Conservation (phyloP, 2,888 invertebrate genomes). For the Papilio protenor region DNA sequence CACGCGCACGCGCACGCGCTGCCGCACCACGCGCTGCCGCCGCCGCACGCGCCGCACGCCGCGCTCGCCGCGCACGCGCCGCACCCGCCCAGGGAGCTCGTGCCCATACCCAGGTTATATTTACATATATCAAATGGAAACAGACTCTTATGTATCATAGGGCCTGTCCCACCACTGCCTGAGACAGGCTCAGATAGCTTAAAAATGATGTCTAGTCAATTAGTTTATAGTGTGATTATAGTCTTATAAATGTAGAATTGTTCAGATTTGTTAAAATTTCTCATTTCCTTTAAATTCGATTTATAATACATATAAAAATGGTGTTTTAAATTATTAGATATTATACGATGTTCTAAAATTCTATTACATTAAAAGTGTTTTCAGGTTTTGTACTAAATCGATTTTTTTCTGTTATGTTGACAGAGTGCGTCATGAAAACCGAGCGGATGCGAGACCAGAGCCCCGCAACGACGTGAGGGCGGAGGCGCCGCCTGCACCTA, state of each 20-base stretch:
- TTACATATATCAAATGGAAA: background rate
- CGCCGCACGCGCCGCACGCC: slow-evolving; percentile 46
- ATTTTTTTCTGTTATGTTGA: background rate
- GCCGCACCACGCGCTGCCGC: slow-evolving; percentile 48
- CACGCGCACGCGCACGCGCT: slow-evolving; percentile 47
- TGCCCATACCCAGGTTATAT: slow-evolving; percentile 87
- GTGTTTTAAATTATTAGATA: too few species aligned
- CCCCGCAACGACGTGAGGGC: slow-evolving; percentile 55
- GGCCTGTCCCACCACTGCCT: too few species aligned
- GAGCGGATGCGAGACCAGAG: slow-evolving; percentile 54
- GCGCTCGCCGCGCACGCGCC: slow-evolving; percentile 49
- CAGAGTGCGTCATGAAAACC: slow-evolving; percentile 61
- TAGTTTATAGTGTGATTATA: too few species aligned
- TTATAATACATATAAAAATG: too few species aligned
- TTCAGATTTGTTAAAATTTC: too few species aligned
- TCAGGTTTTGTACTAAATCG: too few species aligned
- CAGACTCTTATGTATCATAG: background rate
- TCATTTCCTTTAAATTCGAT: too few species aligned
- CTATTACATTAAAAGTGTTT: too few species aligned
- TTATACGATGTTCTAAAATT: too few species aligned
- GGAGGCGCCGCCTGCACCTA: slow-evolving; percentile 53
- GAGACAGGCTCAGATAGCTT: too few species aligned
- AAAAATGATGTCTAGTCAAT: too few species aligned
- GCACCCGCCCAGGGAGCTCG: slow-evolving; percentile 66
- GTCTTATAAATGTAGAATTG: too few species aligned